Evolutionary conservation across 1,140 invertebrate species (phyloP).

Genomic region (Drosophila oshimai): DNA sequence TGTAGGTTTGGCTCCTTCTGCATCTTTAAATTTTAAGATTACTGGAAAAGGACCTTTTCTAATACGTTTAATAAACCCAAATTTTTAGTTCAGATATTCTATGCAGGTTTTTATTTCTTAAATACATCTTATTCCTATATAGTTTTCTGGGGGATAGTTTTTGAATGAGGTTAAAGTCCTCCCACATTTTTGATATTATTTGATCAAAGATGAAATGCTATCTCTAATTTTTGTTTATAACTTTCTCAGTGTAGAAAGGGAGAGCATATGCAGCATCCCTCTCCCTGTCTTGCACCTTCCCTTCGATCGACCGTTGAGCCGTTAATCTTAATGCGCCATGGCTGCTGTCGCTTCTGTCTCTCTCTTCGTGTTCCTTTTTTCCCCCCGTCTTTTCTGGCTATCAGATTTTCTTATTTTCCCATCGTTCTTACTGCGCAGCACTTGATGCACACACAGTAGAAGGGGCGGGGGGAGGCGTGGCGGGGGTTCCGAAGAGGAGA

Average conservation of each 20-base stretch:
- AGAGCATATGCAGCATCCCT: constrained; percentile 17
- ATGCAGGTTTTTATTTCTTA: too few species aligned
- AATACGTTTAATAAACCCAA: too few species aligned
- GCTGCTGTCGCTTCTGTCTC: constrained; percentile 77
- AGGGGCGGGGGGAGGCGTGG: constrained; percentile 10
- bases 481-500: constrained; percentile 25
- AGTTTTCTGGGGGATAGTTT: too few species aligned
- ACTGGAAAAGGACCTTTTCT: too few species aligned
- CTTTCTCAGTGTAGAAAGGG: constrained; percentile 1
- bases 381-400: constrained; percentile 39
- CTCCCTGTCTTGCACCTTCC: constrained; percentile 27
- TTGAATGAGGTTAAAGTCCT: too few species aligned
- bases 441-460: constrained; percentile 54
- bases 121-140: too few species aligned
- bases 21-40: too few species aligned
- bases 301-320: constrained; percentile 43
- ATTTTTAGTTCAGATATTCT: too few species aligned
- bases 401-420: constrained; percentile 74
- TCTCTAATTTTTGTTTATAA: too few species aligned
- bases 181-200: too few species aligned
- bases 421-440: constrained; percentile 71
- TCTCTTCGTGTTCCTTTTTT: constrained; percentile 22
- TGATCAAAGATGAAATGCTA: neutral
- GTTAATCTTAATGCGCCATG: constrained; percentile 78
- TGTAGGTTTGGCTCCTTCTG: too few species aligned